phyloP scores from a whole-genome alignment of 2,797 vertebrate species.

The Nasua narica region DNA sequence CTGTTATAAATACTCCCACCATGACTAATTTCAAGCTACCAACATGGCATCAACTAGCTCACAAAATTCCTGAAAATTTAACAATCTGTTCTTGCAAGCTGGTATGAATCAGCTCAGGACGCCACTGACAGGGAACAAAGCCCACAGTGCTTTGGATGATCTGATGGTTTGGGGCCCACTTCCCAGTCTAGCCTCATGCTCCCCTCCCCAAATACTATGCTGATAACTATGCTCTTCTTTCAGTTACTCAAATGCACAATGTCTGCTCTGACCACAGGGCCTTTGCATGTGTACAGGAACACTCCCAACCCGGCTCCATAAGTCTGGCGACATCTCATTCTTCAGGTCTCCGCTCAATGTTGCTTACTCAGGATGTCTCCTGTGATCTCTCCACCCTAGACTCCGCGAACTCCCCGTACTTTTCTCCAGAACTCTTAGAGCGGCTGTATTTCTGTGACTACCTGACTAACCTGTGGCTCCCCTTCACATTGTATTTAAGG shows the following conservation, averaged over 20 bases:
- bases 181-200: background rate
- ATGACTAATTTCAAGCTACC: background rate
- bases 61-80: conserved; percentile 17
- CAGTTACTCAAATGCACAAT: background rate
- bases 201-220: background rate
- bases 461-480: background rate
- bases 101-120: background rate
- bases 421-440: background rate
- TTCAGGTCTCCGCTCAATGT: background rate
- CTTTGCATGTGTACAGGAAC: background rate
- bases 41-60: background rate
- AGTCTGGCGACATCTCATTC: background rate
- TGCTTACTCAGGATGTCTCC: background rate
- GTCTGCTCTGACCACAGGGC: background rate
- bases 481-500: background rate
- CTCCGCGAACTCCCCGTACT: background rate
- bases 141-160: background rate
- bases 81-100: background rate
- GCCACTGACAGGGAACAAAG: background rate
- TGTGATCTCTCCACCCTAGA: background rate
- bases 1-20: conserved; percentile 17
- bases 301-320: background rate
- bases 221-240: background rate
- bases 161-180: background rate
- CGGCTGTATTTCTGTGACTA: background rate